Base-by-base conservation (phyloP, 2,888 invertebrate genomes). In the Pseudococcus jackbeardsleyi region DNA sequence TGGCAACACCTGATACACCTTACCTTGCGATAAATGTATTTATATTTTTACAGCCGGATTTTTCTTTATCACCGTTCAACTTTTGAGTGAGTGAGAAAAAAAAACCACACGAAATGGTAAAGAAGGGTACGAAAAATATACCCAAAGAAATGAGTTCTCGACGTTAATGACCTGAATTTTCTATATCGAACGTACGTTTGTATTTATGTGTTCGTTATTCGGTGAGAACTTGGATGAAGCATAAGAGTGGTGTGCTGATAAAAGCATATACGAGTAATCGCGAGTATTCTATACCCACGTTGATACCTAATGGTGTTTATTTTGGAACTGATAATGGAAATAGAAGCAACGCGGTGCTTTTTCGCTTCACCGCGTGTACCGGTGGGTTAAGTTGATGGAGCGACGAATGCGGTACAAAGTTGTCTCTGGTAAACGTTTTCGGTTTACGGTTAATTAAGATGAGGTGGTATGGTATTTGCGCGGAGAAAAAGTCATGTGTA, bases 271-370 rank as follows among this genome's bases (percentile, higher is more conserved):
- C 54, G 17, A 54, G 48, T 50, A 50, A 50, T 42, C 42, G 42
- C 42, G 3, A 42, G 8, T 42, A 50, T 15, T 15, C n/a, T 64
- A 19, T 22, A 64, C n/a, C 5, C n/a, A 22, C 64, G 22, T 54
- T 7, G n/a, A 6, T 64, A 33, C 72, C 79, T 82, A 82, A 82
- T 82, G 79, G 79, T 82, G 79, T 82, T 82, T 82, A 82, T 82
- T 82, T 82, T 82, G 79, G 79, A 82, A 19, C 79, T 46, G 72
- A 72, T 72, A 72, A 72, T 33, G 33, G 72, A 33, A 26, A 68
- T 22, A 59, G 64, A 19, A 26, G 11, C 22, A 68, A 68, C 22
- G 68, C 26, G 42, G 42, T 42, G 9, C 42, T 42, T 42, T 42
- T 42, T 42, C 42, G 5, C 7, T 42, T 42, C 42, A 42, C n/a